Conservation (phyloP, 64 coral and sea anemone genomes). For the Platygyra sinensis region DNA sequence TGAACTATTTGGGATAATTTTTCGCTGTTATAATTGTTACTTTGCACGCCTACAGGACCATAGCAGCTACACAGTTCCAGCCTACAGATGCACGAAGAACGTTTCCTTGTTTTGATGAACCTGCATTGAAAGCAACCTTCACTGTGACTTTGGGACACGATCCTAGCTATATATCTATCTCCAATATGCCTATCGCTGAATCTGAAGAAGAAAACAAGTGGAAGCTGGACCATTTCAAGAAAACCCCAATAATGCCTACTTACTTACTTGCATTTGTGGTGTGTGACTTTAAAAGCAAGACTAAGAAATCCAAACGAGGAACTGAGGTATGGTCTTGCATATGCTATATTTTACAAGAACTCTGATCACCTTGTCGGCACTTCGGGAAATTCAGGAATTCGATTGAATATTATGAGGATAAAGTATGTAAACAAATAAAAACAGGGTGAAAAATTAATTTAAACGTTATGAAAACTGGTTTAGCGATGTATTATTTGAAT, state of each 20-base stretch:
- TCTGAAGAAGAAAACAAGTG: not conserved
- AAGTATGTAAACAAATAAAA: too few relatives aligned
- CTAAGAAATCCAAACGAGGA: not conserved
- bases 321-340: not conserved
- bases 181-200: slow-evolving; percentile 57
- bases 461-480: too few relatives aligned
- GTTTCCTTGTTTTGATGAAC: slow-evolving; percentile 84
- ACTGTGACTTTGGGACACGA: slow-evolving; percentile 40
- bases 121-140: slow-evolving; percentile 72
- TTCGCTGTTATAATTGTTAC: not conserved
- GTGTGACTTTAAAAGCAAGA: slow-evolving; percentile 55
- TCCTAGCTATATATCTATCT: slow-evolving; percentile 59
- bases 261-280: slow-evolving; percentile 80
- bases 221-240: slow-evolving; percentile 47
- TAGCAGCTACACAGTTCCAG: slow-evolving; percentile 74
- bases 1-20: too few relatives aligned
- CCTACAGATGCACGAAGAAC: slow-evolving; percentile 73
- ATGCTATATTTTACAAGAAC: too few relatives aligned
- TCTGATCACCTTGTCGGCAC: not conserved
- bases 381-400: too few relatives aligned
- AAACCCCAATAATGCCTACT: slow-evolving; percentile 74
- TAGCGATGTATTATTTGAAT: too few relatives aligned
- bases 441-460: too few relatives aligned
- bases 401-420: too few relatives aligned
- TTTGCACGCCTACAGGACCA: slow-evolving; percentile 44